phyloP scores from a whole-genome alignment of 2,888 invertebrate genomes.

The Caenorhabditis japonica region DNA sequence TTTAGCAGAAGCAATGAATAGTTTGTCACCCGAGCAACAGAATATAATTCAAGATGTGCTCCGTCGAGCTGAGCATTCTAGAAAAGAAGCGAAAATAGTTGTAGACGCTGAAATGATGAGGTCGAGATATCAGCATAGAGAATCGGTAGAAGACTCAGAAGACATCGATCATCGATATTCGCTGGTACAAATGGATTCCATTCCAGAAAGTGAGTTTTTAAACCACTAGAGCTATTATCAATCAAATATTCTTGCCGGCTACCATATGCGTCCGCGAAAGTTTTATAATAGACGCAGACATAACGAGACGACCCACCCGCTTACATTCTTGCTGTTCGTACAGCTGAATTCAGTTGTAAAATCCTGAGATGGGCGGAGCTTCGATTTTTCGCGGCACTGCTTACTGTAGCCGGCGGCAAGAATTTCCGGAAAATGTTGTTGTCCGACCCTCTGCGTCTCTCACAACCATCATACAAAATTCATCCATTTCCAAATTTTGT shows the following conservation, averaged over 20 bases:
- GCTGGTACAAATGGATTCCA: constrained; percentile 72
- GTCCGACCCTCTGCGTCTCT: no score
- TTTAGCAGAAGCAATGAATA: constrained; percentile 47
- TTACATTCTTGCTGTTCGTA: not conserved
- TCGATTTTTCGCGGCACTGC: no score
- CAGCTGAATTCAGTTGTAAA: not conserved
- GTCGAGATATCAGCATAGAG: constrained; percentile 31
- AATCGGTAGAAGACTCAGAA: constrained; percentile 33
- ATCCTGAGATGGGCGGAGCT: no score
- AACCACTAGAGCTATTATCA: not conserved
- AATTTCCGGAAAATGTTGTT: no score
- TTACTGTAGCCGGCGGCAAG: no score
- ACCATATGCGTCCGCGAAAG: no score
- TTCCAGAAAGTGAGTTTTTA: constrained; percentile 70
- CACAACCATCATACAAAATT: no score
- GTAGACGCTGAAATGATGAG: constrained; percentile 60
- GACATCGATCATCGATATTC: constrained; percentile 46
- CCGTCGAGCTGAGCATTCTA: constrained; percentile 66
- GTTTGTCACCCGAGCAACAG: constrained; percentile 42
- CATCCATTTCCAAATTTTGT: no score
- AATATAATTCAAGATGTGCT: constrained; percentile 49
- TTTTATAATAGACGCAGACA: no score
- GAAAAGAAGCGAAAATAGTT: constrained; percentile 64
- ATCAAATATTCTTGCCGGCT: no score
- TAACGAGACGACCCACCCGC: no score